A percentile compares a stretch with the other conserved stretches of the same genome.
Conservation (phyloP, 2,113 vertebrate species). For the Myiozetetes cayanensis region DNA sequence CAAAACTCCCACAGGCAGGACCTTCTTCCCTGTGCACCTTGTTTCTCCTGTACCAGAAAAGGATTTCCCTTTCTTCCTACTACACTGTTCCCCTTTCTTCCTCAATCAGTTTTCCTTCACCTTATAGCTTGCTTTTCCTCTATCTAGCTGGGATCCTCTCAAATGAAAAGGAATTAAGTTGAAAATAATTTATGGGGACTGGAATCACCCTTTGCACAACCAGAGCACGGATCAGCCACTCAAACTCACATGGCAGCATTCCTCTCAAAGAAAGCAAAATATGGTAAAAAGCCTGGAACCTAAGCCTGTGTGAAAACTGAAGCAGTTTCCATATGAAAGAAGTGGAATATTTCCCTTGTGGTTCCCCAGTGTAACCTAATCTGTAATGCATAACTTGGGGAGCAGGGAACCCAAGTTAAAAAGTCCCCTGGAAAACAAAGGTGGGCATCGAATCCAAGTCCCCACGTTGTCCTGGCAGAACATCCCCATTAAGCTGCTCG, state of each 20-base stretch:
- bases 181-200: not conserved
- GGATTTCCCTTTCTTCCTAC: not conserved
- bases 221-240: not conserved
- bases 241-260: not conserved
- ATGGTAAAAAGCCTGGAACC: not conserved
- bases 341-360: not conserved
- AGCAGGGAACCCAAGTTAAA: not conserved
- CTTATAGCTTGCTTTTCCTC: not conserved
- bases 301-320: not conserved
- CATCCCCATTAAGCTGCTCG: not conserved
- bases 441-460: not conserved
- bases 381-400: not conserved
- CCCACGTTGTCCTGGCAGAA: not conserved
- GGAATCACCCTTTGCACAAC: not conserved
- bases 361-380: not conserved
- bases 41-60: not conserved
- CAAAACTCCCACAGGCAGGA: not conserved
- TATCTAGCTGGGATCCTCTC: not conserved
- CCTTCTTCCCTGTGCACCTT: not conserved
- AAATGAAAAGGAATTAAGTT: not conserved
- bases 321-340: not conserved
- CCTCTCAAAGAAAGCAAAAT: not conserved
- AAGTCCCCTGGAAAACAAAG: not conserved
- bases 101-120: not conserved
- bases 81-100: not conserved